A percentile compares a stretch with the other conserved stretches of the same genome.
Evolutionary conservation across 2,113 vertebrate species (phyloP).

Genomic region (Seriola quinqueradiata): DNA sequence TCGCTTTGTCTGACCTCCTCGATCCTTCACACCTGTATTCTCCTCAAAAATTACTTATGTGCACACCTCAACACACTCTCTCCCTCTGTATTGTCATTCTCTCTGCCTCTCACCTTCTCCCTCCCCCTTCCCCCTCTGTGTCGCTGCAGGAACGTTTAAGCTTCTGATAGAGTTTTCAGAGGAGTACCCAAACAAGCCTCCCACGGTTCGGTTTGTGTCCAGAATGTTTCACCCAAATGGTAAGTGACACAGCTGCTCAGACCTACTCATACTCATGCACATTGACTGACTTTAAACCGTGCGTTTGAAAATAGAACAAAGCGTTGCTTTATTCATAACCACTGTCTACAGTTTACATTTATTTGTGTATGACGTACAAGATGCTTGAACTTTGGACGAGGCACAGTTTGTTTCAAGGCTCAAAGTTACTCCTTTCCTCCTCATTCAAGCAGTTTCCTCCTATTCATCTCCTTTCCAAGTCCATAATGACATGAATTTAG

Average conservation of each 20-base stretch:
- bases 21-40: constrained; percentile 35
- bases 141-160: constrained; percentile 96
- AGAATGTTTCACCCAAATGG: constrained; percentile 99
- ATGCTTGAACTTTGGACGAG: background rate
- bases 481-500: background rate
- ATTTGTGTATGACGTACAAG: background rate
- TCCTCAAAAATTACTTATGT: background rate
- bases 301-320: background rate
- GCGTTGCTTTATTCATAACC: background rate
- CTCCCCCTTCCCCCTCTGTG: background rate
- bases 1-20: constrained; percentile 24
- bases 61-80: background rate
- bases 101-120: background rate
- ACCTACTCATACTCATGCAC: background rate
- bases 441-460: constrained; percentile 3
- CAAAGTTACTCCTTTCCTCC: constrained; percentile 8
- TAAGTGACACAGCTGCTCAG: constrained; percentile 78
- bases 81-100: background rate
- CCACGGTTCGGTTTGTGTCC: constrained; percentile 98
- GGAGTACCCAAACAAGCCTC: constrained; percentile 99
- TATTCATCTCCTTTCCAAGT: constrained; percentile 6
- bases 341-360: background rate
- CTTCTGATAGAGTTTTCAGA: constrained; percentile 99
- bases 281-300: background rate
- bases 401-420: background rate